These are phyloP conservation scores for Danio rerio DNA, from an alignment of 2,113 vertebrate species.

Conservation along the genomic window GRCz12tu NC_133191.1:34473001-34473500, in stretches of 20 bases:
- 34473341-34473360: neutral
- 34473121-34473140: constrained; percentile 15
- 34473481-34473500: constrained; percentile 2
- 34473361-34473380: neutral
- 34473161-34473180: neutral
- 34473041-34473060: neutral
- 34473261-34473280: neutral
- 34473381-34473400: neutral
- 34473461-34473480: constrained; percentile 3
- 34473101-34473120: neutral
- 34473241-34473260: constrained; percentile 17
- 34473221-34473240: constrained; percentile 2
- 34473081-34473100: neutral
- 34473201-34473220: neutral
- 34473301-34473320: neutral
- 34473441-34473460: neutral
- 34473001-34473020: neutral
- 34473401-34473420: neutral
- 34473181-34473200: constrained; percentile 37
- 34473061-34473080: neutral
- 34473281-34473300: neutral
- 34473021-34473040: neutral
- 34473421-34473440: neutral
- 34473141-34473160: constrained; percentile 27
- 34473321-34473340: neutral